Conservation (phyloP, 64 coral and sea anemone genomes). For the Dendronephthya gigantea region DNA sequence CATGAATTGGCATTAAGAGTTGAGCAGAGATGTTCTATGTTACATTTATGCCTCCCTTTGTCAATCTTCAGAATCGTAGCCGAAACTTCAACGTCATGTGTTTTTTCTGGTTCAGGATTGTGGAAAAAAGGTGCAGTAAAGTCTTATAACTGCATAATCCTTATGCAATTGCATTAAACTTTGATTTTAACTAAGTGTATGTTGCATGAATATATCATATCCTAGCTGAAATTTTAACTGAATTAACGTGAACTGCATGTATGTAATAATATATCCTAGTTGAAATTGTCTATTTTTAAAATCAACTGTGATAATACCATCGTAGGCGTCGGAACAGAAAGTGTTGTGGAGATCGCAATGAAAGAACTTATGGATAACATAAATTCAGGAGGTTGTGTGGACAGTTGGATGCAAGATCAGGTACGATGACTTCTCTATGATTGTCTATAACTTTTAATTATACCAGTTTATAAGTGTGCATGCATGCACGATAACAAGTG, state of each 20-base stretch:
- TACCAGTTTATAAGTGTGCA: too few relatives aligned
- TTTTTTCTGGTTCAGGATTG: neutral
- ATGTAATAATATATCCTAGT: too few relatives aligned
- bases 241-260: too few relatives aligned
- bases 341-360: neutral
- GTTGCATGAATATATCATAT: too few relatives aligned
- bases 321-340: neutral
- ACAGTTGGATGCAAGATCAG: conserved; percentile 14
- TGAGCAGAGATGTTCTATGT: neutral
- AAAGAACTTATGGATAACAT: neutral
- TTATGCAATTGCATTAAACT: too few relatives aligned
- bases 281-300: too few relatives aligned
- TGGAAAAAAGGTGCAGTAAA: neutral
- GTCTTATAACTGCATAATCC: too few relatives aligned
- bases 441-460: too few relatives aligned
- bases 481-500: too few relatives aligned
- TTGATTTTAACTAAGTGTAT: too few relatives aligned
- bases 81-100: neutral
- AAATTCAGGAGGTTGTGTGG: conserved; percentile 8
- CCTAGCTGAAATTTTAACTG: too few relatives aligned
- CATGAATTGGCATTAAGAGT: too few relatives aligned
- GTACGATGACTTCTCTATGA: neutral
- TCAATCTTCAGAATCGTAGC: neutral
- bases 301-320: neutral
- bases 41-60: neutral